Evolutionary conservation across 2,797 vertebrate genomes (phyloP), one percentile per base, ranked within the genome.

Genomic region (Lerista edwardsae): DNA sequence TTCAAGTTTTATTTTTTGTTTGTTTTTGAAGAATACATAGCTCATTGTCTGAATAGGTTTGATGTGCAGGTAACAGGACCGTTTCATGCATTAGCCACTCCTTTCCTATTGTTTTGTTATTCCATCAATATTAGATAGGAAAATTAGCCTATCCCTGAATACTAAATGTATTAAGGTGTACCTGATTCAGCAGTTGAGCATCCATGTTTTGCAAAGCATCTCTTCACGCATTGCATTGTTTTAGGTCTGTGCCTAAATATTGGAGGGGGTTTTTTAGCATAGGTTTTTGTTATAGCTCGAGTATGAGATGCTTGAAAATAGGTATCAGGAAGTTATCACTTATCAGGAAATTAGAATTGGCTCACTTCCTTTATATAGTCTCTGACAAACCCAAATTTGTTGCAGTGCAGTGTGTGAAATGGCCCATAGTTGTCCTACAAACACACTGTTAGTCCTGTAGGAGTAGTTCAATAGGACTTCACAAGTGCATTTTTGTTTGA

Each of bases 51-150:
- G 71, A 10, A 82, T 67, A 25, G 64, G 34, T 44, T 0, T 84
- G 72, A 80, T 85, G 84, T 84, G 59, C 83, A 88, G 61, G 62
- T 36, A 86, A 71, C 44, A 23, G 34, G 36, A 15, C 55, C 15
- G 80, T 83, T 84, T 87, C 73, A 57, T 72, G 25, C 9, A 55
- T 31, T 44, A 74, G 23, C 65, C 82, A 75, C 31, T 82, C 27
- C 72, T 79, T 82, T 82, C 55, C 77, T 83, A 6, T 83, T 84
- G 68, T 51, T 84, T 5, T 8, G 2, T 81, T 82, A 62, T 2
- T 27, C 25, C 85, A n/a, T 77, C 31, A 72, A 0, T 14, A 67
- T 27, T 57, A 88, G 88, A 83, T 71, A 80, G 75, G 76, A 82
- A 90, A 81, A 76, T 64, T 1, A 1, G 86, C 85, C 71, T 15